Evolutionary conservation across 2,888 invertebrate species (phyloP).

Genomic region (Geophilus truncorum): DNA sequence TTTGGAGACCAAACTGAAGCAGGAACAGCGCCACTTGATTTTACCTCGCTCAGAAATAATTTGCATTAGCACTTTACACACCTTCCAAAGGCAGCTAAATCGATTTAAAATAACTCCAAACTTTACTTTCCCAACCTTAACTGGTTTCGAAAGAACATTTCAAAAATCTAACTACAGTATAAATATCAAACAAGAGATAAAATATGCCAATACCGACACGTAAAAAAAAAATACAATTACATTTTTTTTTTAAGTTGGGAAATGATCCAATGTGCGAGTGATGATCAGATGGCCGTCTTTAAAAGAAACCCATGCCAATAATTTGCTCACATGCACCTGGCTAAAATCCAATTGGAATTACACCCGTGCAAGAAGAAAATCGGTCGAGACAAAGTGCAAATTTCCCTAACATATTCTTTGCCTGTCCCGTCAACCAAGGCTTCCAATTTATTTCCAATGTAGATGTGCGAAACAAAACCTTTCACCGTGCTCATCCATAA

Average conservation of each 20-base stretch:
- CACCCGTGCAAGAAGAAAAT: not conserved
- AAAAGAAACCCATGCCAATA: not conserved
- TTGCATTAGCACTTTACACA: not conserved
- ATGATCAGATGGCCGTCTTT: not conserved
- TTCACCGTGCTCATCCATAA: constrained; percentile 11
- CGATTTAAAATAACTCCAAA: not conserved
- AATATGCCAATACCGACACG: not conserved
- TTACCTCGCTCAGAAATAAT: not conserved
- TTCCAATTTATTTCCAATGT: constrained; percentile 11
- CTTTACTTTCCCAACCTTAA: not conserved
- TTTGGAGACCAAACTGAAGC: not conserved
- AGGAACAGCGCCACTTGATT: not conserved
- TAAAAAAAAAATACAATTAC: not conserved
- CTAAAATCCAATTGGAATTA: constrained; percentile 8
- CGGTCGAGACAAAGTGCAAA: not conserved
- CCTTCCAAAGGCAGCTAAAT: not conserved
- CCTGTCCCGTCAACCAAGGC: not conserved
- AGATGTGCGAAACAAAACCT: constrained; percentile 7
- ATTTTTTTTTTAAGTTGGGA: not conserved
- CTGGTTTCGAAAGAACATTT: not conserved
- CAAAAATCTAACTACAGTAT: not conserved
- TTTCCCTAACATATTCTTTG: constrained; percentile 13
- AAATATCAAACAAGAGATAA: not conserved
- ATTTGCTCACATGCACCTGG: not conserved
- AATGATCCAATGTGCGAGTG: not conserved